A percentile compares a stretch with the other conserved stretches of the same genome.
Conservation (phyloP, 2,113 vertebrate species). For the Puma concolor region DNA sequence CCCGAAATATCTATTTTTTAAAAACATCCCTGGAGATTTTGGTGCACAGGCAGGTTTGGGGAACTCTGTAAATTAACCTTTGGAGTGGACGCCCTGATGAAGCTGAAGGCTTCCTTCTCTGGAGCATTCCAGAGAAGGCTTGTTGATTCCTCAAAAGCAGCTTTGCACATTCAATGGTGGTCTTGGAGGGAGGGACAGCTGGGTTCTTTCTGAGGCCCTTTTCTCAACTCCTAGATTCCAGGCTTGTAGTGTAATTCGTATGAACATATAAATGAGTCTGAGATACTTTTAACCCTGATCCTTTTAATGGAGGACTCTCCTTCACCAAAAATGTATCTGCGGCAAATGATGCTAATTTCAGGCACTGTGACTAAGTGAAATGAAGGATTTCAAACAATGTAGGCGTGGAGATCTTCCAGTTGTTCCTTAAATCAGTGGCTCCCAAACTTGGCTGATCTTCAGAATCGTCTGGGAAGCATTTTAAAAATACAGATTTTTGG, state of each 20-base stretch:
- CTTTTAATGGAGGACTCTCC: constrained; percentile 52
- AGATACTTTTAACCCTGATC: constrained; percentile 33
- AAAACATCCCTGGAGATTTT: constrained; percentile 13
- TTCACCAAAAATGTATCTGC: constrained; percentile 67
- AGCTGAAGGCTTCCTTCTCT: background rate
- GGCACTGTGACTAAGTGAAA: constrained; percentile 76
- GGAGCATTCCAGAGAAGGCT: background rate
- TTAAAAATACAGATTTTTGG: constrained; percentile 54
- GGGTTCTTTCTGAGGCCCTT: background rate
- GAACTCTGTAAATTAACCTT: constrained; percentile 26
- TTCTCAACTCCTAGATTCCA: background rate
- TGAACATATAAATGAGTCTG: background rate
- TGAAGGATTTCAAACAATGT: constrained; percentile 75
- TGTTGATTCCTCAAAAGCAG: background rate
- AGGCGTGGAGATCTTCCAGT: constrained; percentile 75
- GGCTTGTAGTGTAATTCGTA: constrained; percentile 13
- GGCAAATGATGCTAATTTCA: constrained; percentile 77
- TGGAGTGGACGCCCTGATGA: background rate
- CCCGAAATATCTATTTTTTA: background rate
- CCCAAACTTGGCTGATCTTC: constrained; percentile 73
- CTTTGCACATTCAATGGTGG: background rate
- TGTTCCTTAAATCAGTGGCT: constrained; percentile 73
- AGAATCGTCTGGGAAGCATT: constrained; percentile 60
- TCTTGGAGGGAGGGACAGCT: background rate
- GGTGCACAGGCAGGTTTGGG: background rate